Percentiles rank a stretch among this genome's conserved stretches.
Conservation (phyloP, 2,888 invertebrate species). For the Erebia palarica region DNA sequence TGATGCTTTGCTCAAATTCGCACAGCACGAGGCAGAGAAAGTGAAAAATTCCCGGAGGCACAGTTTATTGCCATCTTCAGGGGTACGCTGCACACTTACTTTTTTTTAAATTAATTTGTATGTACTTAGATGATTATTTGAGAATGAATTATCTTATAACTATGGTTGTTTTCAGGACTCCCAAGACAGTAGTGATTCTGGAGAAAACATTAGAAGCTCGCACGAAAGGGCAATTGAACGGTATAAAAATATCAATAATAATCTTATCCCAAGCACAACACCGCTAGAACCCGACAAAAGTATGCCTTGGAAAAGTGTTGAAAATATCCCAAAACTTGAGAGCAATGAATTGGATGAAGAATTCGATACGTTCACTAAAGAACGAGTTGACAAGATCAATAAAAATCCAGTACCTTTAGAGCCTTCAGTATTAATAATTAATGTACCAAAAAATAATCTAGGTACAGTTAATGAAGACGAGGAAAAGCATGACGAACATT, state of each 20-base stretch:
- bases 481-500: constrained; percentile 58
- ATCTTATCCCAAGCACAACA: constrained; percentile 60
- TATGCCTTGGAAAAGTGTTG: constrained; percentile 59
- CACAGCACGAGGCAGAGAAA: constrained; percentile 89
- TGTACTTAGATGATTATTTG: background rate
- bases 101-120: background rate
- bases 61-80: constrained; percentile 70
- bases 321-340: constrained; percentile 49
- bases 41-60: constrained; percentile 65
- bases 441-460: constrained; percentile 63
- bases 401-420: constrained; percentile 58
- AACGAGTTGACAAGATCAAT: constrained; percentile 63
- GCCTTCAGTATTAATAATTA: constrained; percentile 58
- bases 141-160: background rate
- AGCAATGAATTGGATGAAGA: constrained; percentile 69
- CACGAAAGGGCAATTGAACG: constrained; percentile 48
- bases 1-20: constrained; percentile 93
- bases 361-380: constrained; percentile 74
- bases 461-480: constrained; percentile 72
- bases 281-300: constrained; percentile 67
- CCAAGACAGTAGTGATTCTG: constrained; percentile 63
- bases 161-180: constrained; percentile 60
- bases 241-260: constrained; percentile 37
- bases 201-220: constrained; percentile 58
- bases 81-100: constrained; percentile 50